Evolutionary conservation across 2,797 vertebrate genomes (phyloP).

Genomic region (Pangasius sanitwongsei): DNA sequence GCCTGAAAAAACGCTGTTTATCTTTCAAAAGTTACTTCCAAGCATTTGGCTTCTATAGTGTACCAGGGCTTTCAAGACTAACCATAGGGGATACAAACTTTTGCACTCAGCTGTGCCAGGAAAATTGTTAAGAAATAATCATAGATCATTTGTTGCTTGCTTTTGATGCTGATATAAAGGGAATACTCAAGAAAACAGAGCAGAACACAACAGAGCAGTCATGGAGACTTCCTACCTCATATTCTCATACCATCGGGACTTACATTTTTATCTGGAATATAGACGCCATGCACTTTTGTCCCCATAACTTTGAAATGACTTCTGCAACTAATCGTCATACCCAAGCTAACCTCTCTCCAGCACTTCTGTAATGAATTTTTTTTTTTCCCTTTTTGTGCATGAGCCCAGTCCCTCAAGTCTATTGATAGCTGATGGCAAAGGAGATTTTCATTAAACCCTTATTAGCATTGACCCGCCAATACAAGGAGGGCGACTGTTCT

Average conservation of each 20-base stretch:
- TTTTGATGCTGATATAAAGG: slow-evolving; percentile 29
- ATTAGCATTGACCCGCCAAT: slow-evolving; percentile 62
- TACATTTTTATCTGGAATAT: slow-evolving; percentile 27
- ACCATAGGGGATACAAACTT: neutral
- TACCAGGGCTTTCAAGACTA: neutral
- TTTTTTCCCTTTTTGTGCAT: slow-evolving; percentile 48
- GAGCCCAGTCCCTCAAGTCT: slow-evolving; percentile 58
- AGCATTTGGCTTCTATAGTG: neutral
- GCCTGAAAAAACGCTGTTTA: neutral
- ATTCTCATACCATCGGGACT: neutral
- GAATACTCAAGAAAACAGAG: neutral
- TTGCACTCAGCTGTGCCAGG: neutral
- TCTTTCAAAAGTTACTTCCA: neutral
- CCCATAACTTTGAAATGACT: slow-evolving; percentile 60
- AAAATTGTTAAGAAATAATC: slow-evolving; percentile 12
- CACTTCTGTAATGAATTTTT: slow-evolving; percentile 59
- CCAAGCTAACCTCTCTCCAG: slow-evolving; percentile 38
- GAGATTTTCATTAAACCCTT: slow-evolving; percentile 65
- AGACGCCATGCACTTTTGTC: slow-evolving; percentile 37
- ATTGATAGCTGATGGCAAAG: slow-evolving; percentile 62
- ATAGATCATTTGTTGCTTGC: slow-evolving; percentile 32
- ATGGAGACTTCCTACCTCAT: neutral
- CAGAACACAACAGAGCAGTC: neutral
- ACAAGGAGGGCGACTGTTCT: slow-evolving; percentile 54
- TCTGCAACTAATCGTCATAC: slow-evolving; percentile 48